phyloP scores from a whole-genome alignment of 1,140 invertebrate species.

The Cyphomyrmex costatus region DNA sequence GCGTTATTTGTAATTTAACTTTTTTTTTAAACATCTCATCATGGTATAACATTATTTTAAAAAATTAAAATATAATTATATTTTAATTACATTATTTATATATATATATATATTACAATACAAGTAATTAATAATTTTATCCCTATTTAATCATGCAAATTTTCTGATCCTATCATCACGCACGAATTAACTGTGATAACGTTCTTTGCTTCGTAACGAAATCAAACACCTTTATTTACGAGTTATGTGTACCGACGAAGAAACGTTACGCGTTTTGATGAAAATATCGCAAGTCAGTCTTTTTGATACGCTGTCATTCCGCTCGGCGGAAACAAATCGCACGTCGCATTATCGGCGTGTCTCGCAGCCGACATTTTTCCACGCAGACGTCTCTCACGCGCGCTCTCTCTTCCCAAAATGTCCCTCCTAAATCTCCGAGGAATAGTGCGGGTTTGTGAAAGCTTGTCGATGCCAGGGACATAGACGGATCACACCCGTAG shows the following conservation, averaged over 20 bases:
- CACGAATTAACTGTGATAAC: not conserved
- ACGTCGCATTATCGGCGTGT: conserved; percentile 50
- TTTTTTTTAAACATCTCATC: not conserved
- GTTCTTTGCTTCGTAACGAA: not conserved
- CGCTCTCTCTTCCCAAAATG: conserved; percentile 59
- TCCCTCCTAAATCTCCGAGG: conserved; percentile 68
- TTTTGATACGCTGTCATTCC: conserved; percentile 59
- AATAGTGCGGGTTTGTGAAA: conserved; percentile 64
- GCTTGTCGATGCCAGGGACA: conserved; percentile 71
- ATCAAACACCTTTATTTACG: not conserved
- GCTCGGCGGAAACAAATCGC: conserved; percentile 60
- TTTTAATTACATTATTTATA: conserved; percentile 6
- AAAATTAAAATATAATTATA: not conserved
- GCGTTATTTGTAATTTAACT: not conserved
- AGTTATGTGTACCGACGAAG: conserved; percentile 38
- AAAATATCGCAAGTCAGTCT: conserved; percentile 61
- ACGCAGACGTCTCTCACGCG: conserved; percentile 36
- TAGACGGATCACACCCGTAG: conserved; percentile 71
- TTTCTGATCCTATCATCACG: not conserved
- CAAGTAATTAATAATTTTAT: not conserved
- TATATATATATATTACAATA: too few species aligned
- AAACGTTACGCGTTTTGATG: conserved; percentile 40
- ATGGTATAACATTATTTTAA: not conserved
- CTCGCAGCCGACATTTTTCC: conserved; percentile 37
- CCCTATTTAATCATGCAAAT: not conserved